Evolutionary conservation across 1,140 invertebrate genomes (phyloP), one percentile per base, ranked within the genome.

Genomic region (Elymnias hypermnestra): DNA sequence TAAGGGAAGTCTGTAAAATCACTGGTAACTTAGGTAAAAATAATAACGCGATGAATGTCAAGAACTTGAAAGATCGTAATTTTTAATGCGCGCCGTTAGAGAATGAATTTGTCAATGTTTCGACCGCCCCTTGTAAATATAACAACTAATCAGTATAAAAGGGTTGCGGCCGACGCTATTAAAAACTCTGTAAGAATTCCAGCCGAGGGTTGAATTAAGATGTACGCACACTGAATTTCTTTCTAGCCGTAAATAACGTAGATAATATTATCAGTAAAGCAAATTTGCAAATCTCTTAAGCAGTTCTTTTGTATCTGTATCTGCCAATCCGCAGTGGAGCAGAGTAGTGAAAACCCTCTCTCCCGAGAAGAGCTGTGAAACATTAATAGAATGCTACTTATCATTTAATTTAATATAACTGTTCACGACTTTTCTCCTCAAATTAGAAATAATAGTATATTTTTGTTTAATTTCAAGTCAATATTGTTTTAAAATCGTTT

Each of bases 101-200:
- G 10, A 29, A 29, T 33, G 15, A 33, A 33, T 33, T 33, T 33
- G 31, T 33, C 31, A 33, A 33, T 33, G 31, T 17, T 33, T 33
- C 1, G 13, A 17, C 15, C 31, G 28, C 28, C 28, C 31, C 14
- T 8, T 37, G 40, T 52, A 72, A 74, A 74, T 66, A 79, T 72
- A 78, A 79, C 81, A 83, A 79, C 75, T 83, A 82, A 83, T 83
- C 75, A 75, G 53, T 76, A 74, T 77, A 78, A 82, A 82, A 83
- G 79, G 79, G 79, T 83, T 82, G 75, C 62, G 66, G 64, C 61
- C 47, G 68, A 39, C 53, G 70, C 79, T 83, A 74, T 83, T 83
- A 83, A 83, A 83, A 83, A 83, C 73, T 82, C 70, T 38, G 56
- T 66, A 82, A 82, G 72, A 83, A 79, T 79, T 72, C 63, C 64